Evolutionary conservation across 2,113 vertebrate species (phyloP), one percentile per base, ranked within the genome.

Genomic region (Stomatorhinus ivindoensis): DNA sequence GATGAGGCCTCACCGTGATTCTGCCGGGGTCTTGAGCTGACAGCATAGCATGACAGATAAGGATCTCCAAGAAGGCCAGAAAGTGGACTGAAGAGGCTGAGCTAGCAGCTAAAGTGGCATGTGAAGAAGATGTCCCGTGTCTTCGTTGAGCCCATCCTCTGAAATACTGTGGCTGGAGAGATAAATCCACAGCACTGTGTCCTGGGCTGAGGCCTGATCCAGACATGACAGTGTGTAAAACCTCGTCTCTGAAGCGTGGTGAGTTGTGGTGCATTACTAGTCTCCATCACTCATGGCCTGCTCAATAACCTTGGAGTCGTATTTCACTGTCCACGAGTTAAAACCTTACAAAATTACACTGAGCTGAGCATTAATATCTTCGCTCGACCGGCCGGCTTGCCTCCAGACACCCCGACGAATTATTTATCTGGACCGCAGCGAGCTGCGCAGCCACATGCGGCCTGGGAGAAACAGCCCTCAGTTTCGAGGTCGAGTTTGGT

Each of bases 281-380:
- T 90, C 93, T 92, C 92, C 93, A 95, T 96, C 93, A 93, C 88
- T 96, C 95, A 94, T 47, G 1, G 87, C 13, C 91, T 51, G 87
- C 92, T 95, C 95, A 95, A 94, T 95, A 96, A 96, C 95, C 95
- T 95, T 95, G 95, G 93, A 93, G 92, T 95, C 94, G 92, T 94
- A 95, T 95, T 95, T 96, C 93, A 94, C 90, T 91, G 91, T 86
- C 91, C 91, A 91, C 94, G 94, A 96, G 95, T 96, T 95, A 96
- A 95, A 89, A 92, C 93, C 94, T 93, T 93, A 91, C 94, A 94
- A 94, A 94, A 92, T 94, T 94, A 94, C 93, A 93, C 76, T 89
- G 91, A 89, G 93, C 94, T 92, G 92, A 93, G 35, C 93, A 93
- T 93, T 94, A 93, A 95, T 94, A 92, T 94, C 93, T 95, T 91